A percentile compares a stretch with the other conserved stretches of the same genome.
Evolutionary conservation across 1,140 invertebrate genomes (phyloP).

Genomic region (Leptoteleia sp.): DNA sequence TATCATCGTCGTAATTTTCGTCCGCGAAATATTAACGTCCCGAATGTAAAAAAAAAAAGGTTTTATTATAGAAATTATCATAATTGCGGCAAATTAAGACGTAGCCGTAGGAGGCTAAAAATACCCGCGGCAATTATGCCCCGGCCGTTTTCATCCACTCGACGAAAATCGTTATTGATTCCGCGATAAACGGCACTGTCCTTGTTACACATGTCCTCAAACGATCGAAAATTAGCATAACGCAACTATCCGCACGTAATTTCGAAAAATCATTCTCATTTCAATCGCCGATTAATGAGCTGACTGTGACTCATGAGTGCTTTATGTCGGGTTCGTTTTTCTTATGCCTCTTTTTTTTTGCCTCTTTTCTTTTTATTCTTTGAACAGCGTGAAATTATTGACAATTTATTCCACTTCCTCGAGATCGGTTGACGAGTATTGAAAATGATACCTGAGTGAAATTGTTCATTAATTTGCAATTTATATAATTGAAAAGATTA

Average conservation of each 20-base stretch:
- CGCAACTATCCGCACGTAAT: slow-evolving; percentile 25
- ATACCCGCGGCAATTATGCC: slow-evolving; percentile 17
- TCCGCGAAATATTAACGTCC: slow-evolving; percentile 47
- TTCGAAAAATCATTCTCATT: slow-evolving; percentile 32
- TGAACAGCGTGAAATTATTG: no score
- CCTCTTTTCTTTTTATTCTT: no score
- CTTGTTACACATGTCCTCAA: slow-evolving; percentile 59
- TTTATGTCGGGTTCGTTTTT: no score
- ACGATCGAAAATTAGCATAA: slow-evolving; percentile 57
- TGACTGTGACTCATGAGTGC: no score
- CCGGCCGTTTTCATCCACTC: slow-evolving; percentile 13
- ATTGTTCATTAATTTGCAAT: no score
- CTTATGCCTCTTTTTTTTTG: no score
- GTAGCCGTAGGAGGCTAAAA: slow-evolving; percentile 36
- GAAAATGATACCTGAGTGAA: no score
- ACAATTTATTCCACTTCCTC: no score
- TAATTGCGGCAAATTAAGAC: slow-evolving; percentile 62
- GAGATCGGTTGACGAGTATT: no score
- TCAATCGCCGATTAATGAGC: slow-evolving; percentile 19
- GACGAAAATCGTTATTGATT: slow-evolving; percentile 61
- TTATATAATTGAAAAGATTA: no score
- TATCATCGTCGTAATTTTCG: slow-evolving; percentile 50
- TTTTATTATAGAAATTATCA: slow-evolving; percentile 64
- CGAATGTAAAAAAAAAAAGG: slow-evolving; percentile 44
- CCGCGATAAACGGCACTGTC: slow-evolving; percentile 45